Evolutionary conservation across 2,888 invertebrate genomes (phyloP).

Genomic region (Hofmannophila pseudospretella): DNA sequence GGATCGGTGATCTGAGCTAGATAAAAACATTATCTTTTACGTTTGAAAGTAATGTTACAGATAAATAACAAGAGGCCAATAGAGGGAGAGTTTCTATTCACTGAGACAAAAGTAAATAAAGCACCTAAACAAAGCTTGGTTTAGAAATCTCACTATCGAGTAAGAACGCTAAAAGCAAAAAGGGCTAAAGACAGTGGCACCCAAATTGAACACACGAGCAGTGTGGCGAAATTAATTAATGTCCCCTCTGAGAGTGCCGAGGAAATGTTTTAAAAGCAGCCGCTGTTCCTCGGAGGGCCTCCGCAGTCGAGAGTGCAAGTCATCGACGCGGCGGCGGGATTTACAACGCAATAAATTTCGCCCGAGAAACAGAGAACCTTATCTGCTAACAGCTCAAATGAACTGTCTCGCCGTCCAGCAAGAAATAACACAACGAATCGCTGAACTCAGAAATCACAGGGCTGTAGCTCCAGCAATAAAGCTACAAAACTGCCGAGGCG

Average conservation of each 20-base stretch:
- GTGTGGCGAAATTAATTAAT: slow-evolving; percentile 69
- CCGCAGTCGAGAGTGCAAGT: slow-evolving; percentile 54
- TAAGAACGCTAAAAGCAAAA: no score
- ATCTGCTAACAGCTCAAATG: slow-evolving; percentile 68
- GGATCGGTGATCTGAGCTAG: no score
- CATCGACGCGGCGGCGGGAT: slow-evolving; percentile 52
- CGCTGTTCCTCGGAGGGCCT: slow-evolving; percentile 38
- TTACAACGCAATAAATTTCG: slow-evolving; percentile 67
- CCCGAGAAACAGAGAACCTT: slow-evolving; percentile 54
- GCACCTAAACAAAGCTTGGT: no score
- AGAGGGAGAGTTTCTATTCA: no score
- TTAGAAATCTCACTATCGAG: no score
- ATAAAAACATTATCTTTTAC: no score
- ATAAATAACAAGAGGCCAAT: no score
- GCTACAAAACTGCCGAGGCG: slow-evolving; percentile 5
- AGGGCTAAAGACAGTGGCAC: slow-evolving; percentile 41
- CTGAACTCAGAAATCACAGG: slow-evolving; percentile 30
- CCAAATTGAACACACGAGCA: slow-evolving; percentile 52
- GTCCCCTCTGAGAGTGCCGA: slow-evolving; percentile 43
- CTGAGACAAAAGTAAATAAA: no score
- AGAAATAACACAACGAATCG: slow-evolving; percentile 40
- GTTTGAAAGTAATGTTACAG: no score
- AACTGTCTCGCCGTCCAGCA: slow-evolving; percentile 45
- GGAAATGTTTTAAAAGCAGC: slow-evolving; percentile 56
- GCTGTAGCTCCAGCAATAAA: slow-evolving; percentile 5